Percentiles rank a stretch among this genome's conserved stretches.
These are phyloP conservation scores for Prorops nasuta DNA, from an alignment of 1,140 invertebrate species.

Conservation along the genomic window DNA sequence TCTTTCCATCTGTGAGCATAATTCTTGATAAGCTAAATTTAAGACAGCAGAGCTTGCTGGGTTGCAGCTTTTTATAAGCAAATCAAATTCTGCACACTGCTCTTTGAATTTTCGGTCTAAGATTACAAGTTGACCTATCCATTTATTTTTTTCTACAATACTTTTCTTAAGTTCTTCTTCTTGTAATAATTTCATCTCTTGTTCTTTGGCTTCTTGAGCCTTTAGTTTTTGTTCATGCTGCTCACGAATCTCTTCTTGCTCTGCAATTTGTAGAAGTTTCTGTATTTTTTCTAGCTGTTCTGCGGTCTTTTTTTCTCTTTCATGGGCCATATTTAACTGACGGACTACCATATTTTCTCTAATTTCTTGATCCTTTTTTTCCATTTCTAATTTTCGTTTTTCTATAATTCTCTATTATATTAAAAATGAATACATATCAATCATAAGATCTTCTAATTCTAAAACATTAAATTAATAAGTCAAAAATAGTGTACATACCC, in stretches of 20 bases:
- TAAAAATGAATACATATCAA: constrained; percentile 1
- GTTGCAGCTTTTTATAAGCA: background rate
- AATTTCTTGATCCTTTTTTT: constrained; percentile 40
- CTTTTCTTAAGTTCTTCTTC: constrained; percentile 25
- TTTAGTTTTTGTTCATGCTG: constrained; percentile 49
- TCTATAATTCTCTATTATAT: background rate
- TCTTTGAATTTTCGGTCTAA: too few species aligned
- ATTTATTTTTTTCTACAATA: constrained; percentile 5
- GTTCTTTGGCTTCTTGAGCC: constrained; percentile 41
- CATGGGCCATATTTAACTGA: constrained; percentile 41
- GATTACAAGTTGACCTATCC: background rate
- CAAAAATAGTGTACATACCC: constrained; percentile 24
- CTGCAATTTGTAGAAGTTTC: constrained; percentile 44
- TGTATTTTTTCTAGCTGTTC: constrained; percentile 36
- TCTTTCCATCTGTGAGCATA: too few species aligned
- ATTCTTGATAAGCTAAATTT: too few species aligned
- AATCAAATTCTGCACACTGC: too few species aligned
- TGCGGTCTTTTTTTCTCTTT: constrained; percentile 38
- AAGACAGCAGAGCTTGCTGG: too few species aligned
- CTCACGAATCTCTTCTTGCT: constrained; percentile 40
- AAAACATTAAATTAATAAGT: constrained; percentile 1
- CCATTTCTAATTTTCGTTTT: constrained; percentile 31
- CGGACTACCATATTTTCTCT: constrained; percentile 38
- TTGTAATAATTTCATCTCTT: constrained; percentile 39
- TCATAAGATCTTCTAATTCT: constrained; percentile 3